Percentiles rank a stretch among this genome's conserved stretches.
Conservation (phyloP, 2,113 vertebrate species). For the Thamnaconus septentrionalis region DNA sequence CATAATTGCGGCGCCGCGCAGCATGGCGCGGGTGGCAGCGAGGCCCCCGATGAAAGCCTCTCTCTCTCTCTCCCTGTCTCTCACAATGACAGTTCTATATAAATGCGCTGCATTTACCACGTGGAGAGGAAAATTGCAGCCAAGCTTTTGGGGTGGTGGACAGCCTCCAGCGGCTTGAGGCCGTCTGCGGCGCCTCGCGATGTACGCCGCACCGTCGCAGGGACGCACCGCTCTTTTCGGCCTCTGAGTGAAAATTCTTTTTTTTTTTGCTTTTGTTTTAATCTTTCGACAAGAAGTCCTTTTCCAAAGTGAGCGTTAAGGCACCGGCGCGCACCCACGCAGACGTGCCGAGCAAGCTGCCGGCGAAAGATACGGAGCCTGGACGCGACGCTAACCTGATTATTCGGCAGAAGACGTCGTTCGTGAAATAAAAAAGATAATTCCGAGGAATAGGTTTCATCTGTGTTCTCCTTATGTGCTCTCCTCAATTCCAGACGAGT, state of each 20-base stretch:
- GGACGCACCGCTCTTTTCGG: no score
- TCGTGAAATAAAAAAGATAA: constrained; percentile 13
- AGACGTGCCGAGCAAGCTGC: constrained; percentile 9
- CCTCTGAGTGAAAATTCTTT: no score
- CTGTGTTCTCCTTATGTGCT: constrained; percentile 11
- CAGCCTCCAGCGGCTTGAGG: constrained; percentile 7
- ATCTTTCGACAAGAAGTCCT: no score
- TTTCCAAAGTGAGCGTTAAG: no score
- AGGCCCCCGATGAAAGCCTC: constrained; percentile 11
- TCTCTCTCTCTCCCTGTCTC: background rate
- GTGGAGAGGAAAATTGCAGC: constrained; percentile 37
- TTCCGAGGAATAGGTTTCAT: constrained; percentile 6
- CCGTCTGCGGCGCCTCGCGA: background rate
- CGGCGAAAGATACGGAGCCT: constrained; percentile 36
- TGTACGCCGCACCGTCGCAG: no score
- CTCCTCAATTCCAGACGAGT: background rate
- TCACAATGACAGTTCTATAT: constrained; percentile 20
- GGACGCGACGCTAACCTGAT: background rate
- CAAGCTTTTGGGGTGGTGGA: constrained; percentile 18
- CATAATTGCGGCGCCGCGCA: constrained; percentile 1
- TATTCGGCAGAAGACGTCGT: constrained; percentile 2
- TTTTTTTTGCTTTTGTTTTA: no score
- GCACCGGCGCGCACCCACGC: background rate
- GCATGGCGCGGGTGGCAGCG: constrained; percentile 8
- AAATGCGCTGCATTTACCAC: constrained; percentile 49